Conservation (phyloP, 2,113 vertebrate species). For the Fulmarus glacialis region DNA sequence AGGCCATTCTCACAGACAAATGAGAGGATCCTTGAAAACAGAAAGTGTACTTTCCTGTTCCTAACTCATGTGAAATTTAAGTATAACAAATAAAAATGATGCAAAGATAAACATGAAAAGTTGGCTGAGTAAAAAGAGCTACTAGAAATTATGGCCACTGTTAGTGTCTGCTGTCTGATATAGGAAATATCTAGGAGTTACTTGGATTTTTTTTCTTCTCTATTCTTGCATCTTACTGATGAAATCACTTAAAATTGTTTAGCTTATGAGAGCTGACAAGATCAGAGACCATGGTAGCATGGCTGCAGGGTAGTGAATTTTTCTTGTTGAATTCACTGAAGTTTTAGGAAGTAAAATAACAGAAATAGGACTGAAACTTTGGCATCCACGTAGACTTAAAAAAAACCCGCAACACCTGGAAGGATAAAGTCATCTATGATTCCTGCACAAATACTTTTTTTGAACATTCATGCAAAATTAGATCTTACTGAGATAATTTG, state of each 20-base stretch:
- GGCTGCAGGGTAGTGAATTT: slow-evolving; percentile 35
- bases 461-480: background rate
- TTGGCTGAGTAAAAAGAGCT: background rate
- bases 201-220: background rate
- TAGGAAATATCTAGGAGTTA: background rate
- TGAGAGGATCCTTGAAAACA: background rate
- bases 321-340: slow-evolving; percentile 45
- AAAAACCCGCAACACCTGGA: background rate
- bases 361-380: background rate
- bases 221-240: background rate
- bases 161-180: background rate
- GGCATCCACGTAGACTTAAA: background rate
- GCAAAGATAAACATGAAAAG: background rate
- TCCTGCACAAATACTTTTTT: background rate
- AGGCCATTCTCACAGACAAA: background rate
- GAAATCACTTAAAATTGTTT: slow-evolving; percentile 23
- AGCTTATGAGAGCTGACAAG: slow-evolving; percentile 62
- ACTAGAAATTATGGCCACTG: background rate
- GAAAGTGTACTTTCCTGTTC: background rate
- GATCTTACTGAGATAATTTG: background rate
- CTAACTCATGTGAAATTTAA: background rate
- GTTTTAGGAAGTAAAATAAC: slow-evolving; percentile 17
- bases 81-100: background rate
- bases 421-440: background rate
- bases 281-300: slow-evolving; percentile 41